Base-by-base conservation (phyloP, 2,797 vertebrate genomes). In the Yasuhikotakia modesta region DNA sequence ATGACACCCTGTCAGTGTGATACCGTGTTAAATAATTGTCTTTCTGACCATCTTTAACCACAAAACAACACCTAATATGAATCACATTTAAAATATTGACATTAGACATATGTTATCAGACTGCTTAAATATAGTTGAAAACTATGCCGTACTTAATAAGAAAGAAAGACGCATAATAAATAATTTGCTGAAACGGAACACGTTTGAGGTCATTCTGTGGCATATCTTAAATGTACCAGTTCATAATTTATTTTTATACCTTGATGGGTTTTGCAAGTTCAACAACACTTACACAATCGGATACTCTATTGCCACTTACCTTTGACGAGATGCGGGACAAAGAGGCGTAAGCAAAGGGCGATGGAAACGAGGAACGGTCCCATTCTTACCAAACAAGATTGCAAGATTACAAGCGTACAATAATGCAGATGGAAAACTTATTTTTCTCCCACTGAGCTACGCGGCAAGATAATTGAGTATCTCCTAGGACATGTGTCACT, bases 281-380 rank as follows among this genome's bases (percentile, higher is more conserved):
- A 63, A 78, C 27, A 77, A 17, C 16, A 19, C 4, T 32, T 39
- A 76, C 48, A 68, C 83, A 74, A 83, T 35, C 48, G 57, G 17
- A 68, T 70, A 27, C 27, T 74, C 84, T 80, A 86, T 86, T 82
- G 69, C 73, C 84, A 83, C 92, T 94, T 87, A 94, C 93, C 93
- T 91, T 85, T 87, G 78, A 87, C 90, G 82, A 73, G 85, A 86
- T 91, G 91, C 85, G 92, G 91, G 93, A 92, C 91, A 90, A 90
- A 90, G 74, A 89, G 88, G 86, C 91, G 87, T 86, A 92, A 32
- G 70, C 91, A 93, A 87, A 94, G 85, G 80, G 83, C 88, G 86
- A 93, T 73, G 86, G 86, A 87, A 68, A 91, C 82, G 82, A 94
- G 89, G 39, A 93, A 86, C 84, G 89, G 91, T 92, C 91, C 91